These are phyloP conservation scores for Rhyacophila brunnea DNA, from an alignment of 1,140 invertebrate genomes.

Conservation along the genomic window DNA sequence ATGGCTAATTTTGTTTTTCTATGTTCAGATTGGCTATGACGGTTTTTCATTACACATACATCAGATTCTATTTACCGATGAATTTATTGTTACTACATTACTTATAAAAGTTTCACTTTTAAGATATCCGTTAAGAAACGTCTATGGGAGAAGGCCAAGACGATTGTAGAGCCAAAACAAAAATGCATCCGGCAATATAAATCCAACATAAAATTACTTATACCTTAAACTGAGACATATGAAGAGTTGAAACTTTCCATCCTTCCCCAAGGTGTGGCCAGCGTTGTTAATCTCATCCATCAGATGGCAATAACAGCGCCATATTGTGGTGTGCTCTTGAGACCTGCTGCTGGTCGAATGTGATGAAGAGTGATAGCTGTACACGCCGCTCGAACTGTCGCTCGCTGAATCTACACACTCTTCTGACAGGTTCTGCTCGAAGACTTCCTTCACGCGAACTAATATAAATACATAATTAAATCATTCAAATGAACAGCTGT, in stretches of 20 bases:
- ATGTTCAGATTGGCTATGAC: too few species aligned
- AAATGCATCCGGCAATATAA: too few species aligned
- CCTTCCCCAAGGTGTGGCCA: slow-evolving; percentile 88
- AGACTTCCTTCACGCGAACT: slow-evolving; percentile 84
- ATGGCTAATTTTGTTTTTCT: too few species aligned
- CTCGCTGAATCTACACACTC: slow-evolving; percentile 43
- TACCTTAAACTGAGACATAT: slow-evolving; percentile 88
- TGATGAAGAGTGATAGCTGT: slow-evolving; percentile 36
- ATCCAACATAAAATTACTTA: neutral
- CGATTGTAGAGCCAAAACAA: too few species aligned
- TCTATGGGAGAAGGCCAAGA: too few species aligned
- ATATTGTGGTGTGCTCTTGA: slow-evolving; percentile 64
- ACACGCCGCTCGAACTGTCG: slow-evolving; percentile 32
- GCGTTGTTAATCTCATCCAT: slow-evolving; percentile 82
- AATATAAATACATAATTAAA: slow-evolving; percentile 40
- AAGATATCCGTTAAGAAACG: too few species aligned
- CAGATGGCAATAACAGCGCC: slow-evolving; percentile 75
- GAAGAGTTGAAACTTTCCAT: slow-evolving; percentile 97
- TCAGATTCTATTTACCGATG: too few species aligned
- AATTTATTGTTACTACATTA: too few species aligned
- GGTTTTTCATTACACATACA: too few species aligned
- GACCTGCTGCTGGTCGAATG: slow-evolving; percentile 50
- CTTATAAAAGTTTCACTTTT: too few species aligned
- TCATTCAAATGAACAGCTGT: too few species aligned
- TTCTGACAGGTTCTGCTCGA: slow-evolving; percentile 71